Percentiles rank a stretch among this genome's conserved stretches.
phyloP scores from a whole-genome alignment of 1,140 invertebrate genomes.

The Zaprionus tsacasi region DNA sequence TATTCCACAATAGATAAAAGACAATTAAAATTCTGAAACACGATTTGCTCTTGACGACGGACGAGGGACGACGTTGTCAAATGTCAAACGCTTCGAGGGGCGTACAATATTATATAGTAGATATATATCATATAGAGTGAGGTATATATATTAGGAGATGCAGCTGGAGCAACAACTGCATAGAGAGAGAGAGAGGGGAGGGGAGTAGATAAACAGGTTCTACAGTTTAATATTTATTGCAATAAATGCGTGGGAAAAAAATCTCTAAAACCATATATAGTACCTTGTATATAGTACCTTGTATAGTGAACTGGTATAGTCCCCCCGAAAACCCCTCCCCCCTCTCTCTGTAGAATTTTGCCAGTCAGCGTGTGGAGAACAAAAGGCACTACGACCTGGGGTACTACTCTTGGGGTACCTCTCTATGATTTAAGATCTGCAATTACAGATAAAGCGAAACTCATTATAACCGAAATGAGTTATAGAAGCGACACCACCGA shows the following conservation, averaged over 20 bases:
- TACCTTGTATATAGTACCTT: slow-evolving; percentile 9
- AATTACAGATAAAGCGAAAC: slow-evolving; percentile 74
- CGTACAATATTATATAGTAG: slow-evolving; percentile 7
- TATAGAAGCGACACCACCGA: slow-evolving; percentile 52
- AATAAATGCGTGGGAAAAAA: slow-evolving; percentile 77
- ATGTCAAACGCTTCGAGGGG: slow-evolving; percentile 56
- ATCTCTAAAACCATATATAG: slow-evolving; percentile 43
- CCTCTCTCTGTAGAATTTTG: slow-evolving; percentile 18
- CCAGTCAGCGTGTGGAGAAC: slow-evolving; percentile 43
- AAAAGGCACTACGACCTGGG: slow-evolving; percentile 20
- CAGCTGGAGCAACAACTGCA: slow-evolving; percentile 23
- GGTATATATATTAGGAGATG: slow-evolving; percentile 7
- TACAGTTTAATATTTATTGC: slow-evolving; percentile 67
- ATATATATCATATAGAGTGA: background rate
- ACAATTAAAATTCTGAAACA: slow-evolving; percentile 69
- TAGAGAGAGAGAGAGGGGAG: slow-evolving; percentile 21
- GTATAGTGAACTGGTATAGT: slow-evolving; percentile 5
- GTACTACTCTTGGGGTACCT: slow-evolving; percentile 4
- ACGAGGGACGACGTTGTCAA: slow-evolving; percentile 26
- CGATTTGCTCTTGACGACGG: slow-evolving; percentile 63
- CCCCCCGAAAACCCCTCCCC: background rate
- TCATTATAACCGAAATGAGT: slow-evolving; percentile 80
- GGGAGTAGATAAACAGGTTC: slow-evolving; percentile 61
- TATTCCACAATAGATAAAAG: slow-evolving; percentile 60
- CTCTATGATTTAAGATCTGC: slow-evolving; percentile 64